Conservation (phyloP, 2,113 vertebrate genomes). For the Pogonocichla stellata region DNA sequence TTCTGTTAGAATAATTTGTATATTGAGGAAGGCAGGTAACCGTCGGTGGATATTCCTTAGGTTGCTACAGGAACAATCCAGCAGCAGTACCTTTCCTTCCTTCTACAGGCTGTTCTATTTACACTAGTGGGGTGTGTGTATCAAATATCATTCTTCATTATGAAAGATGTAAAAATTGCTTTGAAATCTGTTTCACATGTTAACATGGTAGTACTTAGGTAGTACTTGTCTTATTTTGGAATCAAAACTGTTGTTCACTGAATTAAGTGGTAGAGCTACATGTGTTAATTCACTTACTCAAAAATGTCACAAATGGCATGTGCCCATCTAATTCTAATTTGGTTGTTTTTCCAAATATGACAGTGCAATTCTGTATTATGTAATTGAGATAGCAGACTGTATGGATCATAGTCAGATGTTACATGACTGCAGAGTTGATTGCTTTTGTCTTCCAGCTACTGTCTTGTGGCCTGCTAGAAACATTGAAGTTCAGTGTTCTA, state of each 20-base stretch:
- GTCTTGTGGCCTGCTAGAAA: constrained; percentile 94
- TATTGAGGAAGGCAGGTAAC: background rate
- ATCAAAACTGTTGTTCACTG: background rate
- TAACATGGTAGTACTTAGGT: background rate
- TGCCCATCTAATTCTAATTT: background rate
- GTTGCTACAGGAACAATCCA: background rate
- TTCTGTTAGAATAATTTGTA: background rate
- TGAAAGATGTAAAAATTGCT: background rate
- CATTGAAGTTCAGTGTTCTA: constrained; percentile 94
- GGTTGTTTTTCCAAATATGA: background rate
- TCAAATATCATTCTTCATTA: background rate
- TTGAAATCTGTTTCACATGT: background rate
- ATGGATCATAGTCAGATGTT: background rate
- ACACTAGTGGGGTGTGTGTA: background rate
- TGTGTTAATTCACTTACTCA: background rate
- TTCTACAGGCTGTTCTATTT: background rate
- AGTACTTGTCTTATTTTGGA: background rate
- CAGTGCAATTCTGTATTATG: background rate
- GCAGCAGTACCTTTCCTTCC: background rate
- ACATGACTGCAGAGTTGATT: background rate
- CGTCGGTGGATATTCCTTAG: background rate
- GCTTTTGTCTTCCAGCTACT: constrained; percentile 80
- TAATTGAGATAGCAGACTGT: background rate
- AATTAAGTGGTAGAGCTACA: background rate
- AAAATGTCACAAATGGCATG: background rate